These are phyloP conservation scores for Myrmecophaga tridactyla DNA, from an alignment of 2,113 vertebrate species.

Conservation along the genomic window DNA sequence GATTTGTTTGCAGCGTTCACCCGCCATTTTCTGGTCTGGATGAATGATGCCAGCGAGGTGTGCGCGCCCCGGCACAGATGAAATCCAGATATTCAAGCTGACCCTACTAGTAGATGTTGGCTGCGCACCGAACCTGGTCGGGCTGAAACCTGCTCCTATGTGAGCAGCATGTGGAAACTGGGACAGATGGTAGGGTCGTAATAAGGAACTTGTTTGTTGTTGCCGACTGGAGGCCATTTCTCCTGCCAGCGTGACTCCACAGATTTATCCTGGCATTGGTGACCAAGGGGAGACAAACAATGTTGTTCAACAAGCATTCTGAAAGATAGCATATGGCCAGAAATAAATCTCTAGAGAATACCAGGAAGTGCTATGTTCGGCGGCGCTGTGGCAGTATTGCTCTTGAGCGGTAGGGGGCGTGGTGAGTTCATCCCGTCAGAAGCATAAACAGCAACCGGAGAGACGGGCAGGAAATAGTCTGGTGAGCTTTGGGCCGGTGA, in stretches of 20 bases:
- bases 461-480: conserved; percentile 7
- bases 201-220: conserved; percentile 71
- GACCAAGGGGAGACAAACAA: conserved; percentile 72
- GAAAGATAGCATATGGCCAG: conserved; percentile 76
- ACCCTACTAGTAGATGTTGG: conserved; percentile 35
- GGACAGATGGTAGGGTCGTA: conserved; percentile 75
- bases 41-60: conserved; percentile 26
- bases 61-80: not conserved
- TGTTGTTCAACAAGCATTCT: conserved; percentile 75
- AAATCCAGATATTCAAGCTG: conserved; percentile 5
- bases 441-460: conserved; percentile 25
- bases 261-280: conserved; percentile 72
- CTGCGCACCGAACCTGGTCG: conserved; percentile 22
- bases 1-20: not conserved
- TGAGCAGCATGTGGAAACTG: conserved; percentile 33
- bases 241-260: conserved; percentile 74
- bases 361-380: not conserved
- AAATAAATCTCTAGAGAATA: conserved; percentile 57
- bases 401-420: conserved; percentile 66
- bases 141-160: conserved; percentile 50
- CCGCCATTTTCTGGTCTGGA: not conserved
- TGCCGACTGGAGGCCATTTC: conserved; percentile 66
- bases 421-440: conserved; percentile 43
- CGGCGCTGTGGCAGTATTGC: conserved; percentile 41
- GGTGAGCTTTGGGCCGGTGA: not conserved